A percentile compares a stretch with the other conserved stretches of the same genome.
Conservation (phyloP, 92 coral and sea anemone species). For the Parazoanthus swiftii region DNA sequence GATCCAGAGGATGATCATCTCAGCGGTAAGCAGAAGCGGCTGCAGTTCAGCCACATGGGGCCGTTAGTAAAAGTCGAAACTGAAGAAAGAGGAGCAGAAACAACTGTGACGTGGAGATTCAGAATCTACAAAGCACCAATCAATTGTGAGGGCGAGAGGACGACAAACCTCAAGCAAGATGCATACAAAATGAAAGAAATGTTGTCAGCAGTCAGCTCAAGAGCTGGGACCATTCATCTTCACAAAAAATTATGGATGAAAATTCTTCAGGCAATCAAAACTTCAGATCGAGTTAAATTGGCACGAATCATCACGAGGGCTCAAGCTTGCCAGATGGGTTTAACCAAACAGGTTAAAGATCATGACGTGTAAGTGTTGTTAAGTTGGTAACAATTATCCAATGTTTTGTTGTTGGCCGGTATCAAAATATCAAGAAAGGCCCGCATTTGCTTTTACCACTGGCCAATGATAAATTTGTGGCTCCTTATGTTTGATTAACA, state of each 20-base stretch:
- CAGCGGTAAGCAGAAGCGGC: constrained; percentile 49
- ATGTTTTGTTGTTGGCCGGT: not conserved
- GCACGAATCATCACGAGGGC: not conserved
- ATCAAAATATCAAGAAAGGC: no score
- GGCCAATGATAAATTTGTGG: no score
- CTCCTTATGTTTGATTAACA: no score
- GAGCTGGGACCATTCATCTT: not conserved
- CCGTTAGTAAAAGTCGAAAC: constrained; percentile 41
- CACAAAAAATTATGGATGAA: not conserved
- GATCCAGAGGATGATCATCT: constrained; percentile 59
- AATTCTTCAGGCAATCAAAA: constrained; percentile 8
- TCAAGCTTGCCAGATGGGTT: not conserved
- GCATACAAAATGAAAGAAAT: not conserved
- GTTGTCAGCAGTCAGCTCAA: not conserved
- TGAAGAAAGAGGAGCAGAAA: constrained; percentile 28
- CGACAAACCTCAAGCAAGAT: constrained; percentile 8
- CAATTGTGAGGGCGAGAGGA: not conserved
- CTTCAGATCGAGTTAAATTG: not conserved
- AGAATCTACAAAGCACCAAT: constrained; percentile 60
- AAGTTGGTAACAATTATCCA: not conserved
- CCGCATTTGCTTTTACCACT: no score
- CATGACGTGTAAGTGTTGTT: not conserved
- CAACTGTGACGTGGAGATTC: constrained; percentile 63
- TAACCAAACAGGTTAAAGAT: not conserved
- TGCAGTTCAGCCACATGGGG: constrained; percentile 65